Base-by-base conservation (phyloP, 1,140 invertebrate genomes). In the Drosophila baimaii region DNA sequence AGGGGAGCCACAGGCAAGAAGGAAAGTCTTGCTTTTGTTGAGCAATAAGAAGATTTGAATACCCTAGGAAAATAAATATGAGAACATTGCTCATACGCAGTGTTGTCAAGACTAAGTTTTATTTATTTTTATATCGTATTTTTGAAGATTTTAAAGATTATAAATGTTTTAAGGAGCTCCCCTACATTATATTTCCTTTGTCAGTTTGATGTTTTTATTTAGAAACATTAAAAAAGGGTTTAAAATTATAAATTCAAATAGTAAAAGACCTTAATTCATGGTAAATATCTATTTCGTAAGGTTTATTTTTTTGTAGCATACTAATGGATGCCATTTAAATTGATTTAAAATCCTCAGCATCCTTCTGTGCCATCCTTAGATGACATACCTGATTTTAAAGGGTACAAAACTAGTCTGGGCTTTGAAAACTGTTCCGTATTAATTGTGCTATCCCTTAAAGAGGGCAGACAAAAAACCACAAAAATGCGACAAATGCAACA, bases 401-500 rank as follows among this genome's bases (percentile, higher is more conserved):
- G 6, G 49, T 33, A 52, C 4, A 8, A 7, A 13, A 19, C 10
- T 5, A 6, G 13, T 33, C 2, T 21, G 1, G 12, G 19, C 27
- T 2, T 4, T 2, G 15, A 27, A 57, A 29, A 19, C 7, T 0
- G 2, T 7, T 59, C 15, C 15, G 8, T 35, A 49, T 35, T 31
- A 49, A 35, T 19, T 33, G 19, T 23, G 5, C 21, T 21, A 12
- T 51, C 12, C 23, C 8, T 37, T 27, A 21, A 35, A 27, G 19
- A 59, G 54, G 29, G 21, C 41, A 23, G 15, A 25, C 10, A 46
- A 57, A 56, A 57, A 78, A 83, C 77, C 79, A 68, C 84, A 88
- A 25, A 77, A 73, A 88, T 88, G 83, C 77, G 76, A 83, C 84
- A 89, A 89, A 88, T 80, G 79, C 79, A 89, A 89, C 84, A 83